These are phyloP conservation scores for Amblyjoppa proteus DNA, from an alignment of 2,888 invertebrate species.

Conservation along the genomic window DNA sequence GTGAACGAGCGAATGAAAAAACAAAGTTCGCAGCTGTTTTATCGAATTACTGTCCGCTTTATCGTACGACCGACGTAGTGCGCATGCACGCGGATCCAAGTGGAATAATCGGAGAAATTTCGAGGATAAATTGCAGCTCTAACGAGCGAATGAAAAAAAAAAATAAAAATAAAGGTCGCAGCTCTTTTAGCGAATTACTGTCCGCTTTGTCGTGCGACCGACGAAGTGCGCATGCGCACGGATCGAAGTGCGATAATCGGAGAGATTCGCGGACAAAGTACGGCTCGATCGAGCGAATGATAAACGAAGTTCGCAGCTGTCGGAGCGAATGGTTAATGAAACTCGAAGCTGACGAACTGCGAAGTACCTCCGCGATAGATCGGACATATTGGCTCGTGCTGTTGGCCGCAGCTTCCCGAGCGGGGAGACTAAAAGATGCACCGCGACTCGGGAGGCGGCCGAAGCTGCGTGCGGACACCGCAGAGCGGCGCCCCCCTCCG, in stretches of 20 bases:
- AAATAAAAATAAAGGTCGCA: background rate
- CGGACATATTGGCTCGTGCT: background rate
- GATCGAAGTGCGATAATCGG: background rate
- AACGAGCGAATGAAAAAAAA: background rate
- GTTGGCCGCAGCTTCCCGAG: conserved; percentile 9
- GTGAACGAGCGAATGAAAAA: background rate
- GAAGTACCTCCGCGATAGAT: background rate
- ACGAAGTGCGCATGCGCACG: background rate
- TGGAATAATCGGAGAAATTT: too few relatives aligned
- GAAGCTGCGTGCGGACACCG: conserved; percentile 35
- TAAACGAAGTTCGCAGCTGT: background rate
- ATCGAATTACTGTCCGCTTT: background rate
- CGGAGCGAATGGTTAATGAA: background rate
- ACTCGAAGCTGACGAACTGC: background rate
- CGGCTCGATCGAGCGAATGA: background rate
- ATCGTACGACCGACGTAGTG: background rate
- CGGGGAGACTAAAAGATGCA: conserved; percentile 15
- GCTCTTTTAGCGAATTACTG: background rate
- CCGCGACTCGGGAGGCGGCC: conserved; percentile 1
- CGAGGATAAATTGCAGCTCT: background rate
- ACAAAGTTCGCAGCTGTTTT: background rate
- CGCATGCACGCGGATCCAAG: too few relatives aligned
- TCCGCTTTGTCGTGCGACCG: background rate
- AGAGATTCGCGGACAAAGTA: background rate
- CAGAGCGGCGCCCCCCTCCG: conserved; percentile 8